Evolutionary conservation across 1,140 invertebrate species (phyloP), one percentile per base, ranked within the genome.

Genomic region (Tetragnatha versicolor): DNA sequence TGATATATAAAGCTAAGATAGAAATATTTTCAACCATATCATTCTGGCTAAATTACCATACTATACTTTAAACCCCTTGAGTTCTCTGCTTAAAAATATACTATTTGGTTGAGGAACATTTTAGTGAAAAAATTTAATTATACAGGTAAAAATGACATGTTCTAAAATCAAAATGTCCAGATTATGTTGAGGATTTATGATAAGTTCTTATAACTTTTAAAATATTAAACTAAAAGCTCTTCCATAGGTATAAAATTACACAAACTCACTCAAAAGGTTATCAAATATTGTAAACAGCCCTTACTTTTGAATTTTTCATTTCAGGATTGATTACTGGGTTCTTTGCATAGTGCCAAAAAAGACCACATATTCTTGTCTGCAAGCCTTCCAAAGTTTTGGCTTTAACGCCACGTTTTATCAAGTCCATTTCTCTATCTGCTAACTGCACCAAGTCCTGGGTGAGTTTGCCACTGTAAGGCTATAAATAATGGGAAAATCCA

Each of bases 281-380:
- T n/a, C n/a, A n/a, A n/a, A n/a, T n/a, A n/a, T n/a, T n/a, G n/a
- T n/a, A n/a, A n/a, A n/a, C n/a, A n/a, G n/a, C n/a, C n/a, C n/a
- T n/a, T n/a, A n/a, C n/a, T n/a, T n/a, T n/a, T n/a, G 35, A 60
- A 25, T 66, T 45, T 39, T 69, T 22, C 45, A 68, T 73, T 55
- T 72, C 37, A 31, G 78, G 78, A 55, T 79, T 79, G 65, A 63
- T 31, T 63, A 35, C 17, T 20, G 78, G 78, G 3, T 72, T 69
- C 22, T 65, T 70, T 33, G 47, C 42, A 72, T 49, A 55, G 20
- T 72, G 66, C 78, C 78, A 79, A n/a, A 79, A 63, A 12, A 79
- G 35, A 31, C 51, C 33, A 14, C 35, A 9, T 17, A 79, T 79
- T 22, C 78, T 55, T 10, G 17, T 42, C 27, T 58, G 33, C n/a